These are phyloP conservation scores for Tamias sibiricus DNA, from an alignment of 2,113 vertebrate species.

Conservation along the genomic window DNA sequence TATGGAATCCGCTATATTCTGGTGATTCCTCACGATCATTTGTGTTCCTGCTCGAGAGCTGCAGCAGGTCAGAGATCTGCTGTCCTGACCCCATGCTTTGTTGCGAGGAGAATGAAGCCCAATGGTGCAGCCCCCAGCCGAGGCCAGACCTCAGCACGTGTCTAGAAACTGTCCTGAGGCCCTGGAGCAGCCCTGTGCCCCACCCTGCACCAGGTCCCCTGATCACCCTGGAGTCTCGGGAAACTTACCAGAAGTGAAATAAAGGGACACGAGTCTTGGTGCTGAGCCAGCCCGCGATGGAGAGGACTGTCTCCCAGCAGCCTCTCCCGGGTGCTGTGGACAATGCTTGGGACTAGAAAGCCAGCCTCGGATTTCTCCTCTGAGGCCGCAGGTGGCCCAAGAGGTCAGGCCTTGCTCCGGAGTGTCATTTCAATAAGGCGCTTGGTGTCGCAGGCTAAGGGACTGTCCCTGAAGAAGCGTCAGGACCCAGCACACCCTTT, in stretches of 20 bases:
- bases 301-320: accelerated
- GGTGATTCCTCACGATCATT: not conserved
- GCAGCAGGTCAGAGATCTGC: not conserved
- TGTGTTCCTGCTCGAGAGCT: not conserved
- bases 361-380: not conserved
- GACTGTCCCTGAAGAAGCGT: accelerated
- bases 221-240: not conserved
- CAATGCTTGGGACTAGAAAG: not conserved
- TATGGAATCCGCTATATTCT: too few species aligned
- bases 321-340: accelerated
- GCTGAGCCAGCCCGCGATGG: not conserved
- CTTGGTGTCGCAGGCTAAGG: not conserved
- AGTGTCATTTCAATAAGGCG: too few species aligned
- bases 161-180: not conserved
- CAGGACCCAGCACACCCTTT: not conserved
- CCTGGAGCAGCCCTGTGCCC: accelerated
- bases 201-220: not conserved
- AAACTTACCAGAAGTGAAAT: not conserved
- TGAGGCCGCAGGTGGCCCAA: not conserved
- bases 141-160: too few species aligned
- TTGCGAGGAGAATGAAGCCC: not conserved
- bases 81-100: not conserved
- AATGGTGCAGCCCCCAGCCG: not conserved
- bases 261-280: too few species aligned
- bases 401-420: not conserved